Evolutionary conservation across 2,888 invertebrate species (phyloP), one percentile per base, ranked within the genome.

Genomic region (Acanthopleura granulata): DNA sequence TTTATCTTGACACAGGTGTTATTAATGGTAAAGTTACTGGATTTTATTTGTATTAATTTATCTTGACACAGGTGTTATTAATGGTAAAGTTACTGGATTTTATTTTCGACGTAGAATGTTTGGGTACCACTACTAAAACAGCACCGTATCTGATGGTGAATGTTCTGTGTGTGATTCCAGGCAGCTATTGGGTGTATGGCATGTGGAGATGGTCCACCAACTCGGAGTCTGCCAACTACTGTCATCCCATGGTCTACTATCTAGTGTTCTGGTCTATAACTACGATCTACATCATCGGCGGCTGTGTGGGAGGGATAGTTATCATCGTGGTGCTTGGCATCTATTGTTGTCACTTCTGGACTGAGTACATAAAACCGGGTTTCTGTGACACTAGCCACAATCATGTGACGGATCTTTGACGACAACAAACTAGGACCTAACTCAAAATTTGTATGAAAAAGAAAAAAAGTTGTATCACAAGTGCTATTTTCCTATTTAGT

Each of bases 241-340:
- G 66, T 66, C 66, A 66, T 14, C 66, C 66, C 16, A 66, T 66
- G 29, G 66, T 66, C 15, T 66, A 66, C 29, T 66, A 66, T 25
- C 66, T 66, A 27, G 66, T 66, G 16, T 66, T 66, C 66, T 66
- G 66, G 66, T 66, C 66, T 16, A 66, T 66, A 22, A 66, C 66
- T 25, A 66, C 66, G 25, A 27, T 66, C 27, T 66, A 66, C 29
- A 66, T 66, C 66, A 22, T 66, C 27, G 66, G 66, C 3, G 66
- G 66, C 22, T 66, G 66, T 66, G 66, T 66, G 6, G 66, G 66
- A 27, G 66, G 66, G 4, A 66, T 66, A 16, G 66, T 66, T 6
- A 66, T 66, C 66, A 66, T 66, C 29, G 22, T 66, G 25, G 66
- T 66, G 29, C 66, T 66, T 3, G 66, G 66, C 3, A 66, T 66